These are phyloP conservation scores for Drosophila takahashii DNA, from an alignment of 1,140 invertebrate species.

Conservation along the genomic window DNA sequence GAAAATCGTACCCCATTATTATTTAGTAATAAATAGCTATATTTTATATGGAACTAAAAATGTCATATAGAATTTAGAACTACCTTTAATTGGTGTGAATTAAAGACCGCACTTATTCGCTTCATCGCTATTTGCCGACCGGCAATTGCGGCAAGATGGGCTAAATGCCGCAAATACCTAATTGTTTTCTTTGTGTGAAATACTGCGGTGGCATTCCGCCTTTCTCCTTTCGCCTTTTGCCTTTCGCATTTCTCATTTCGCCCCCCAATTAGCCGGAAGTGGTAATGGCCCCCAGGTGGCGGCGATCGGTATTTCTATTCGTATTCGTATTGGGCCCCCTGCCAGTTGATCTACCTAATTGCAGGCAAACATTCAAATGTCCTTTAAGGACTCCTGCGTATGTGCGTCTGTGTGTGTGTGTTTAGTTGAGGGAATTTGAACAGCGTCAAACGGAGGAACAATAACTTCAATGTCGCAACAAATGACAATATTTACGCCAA, in stretches of 20 bases:
- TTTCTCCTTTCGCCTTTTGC: background rate
- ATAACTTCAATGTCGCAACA: constrained; percentile 53
- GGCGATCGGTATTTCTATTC: constrained; percentile 25
- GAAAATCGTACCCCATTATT: too few relatives aligned
- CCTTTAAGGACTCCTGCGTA: constrained; percentile 30
- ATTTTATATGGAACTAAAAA: too few relatives aligned
- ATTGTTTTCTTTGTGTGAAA: constrained; percentile 30
- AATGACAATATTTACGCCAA: constrained; percentile 57
- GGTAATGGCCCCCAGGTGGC: constrained; percentile 36
- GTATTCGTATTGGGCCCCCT: background rate
- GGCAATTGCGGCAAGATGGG: constrained; percentile 18
- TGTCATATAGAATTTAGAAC: too few relatives aligned
- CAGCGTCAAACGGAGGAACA: constrained; percentile 32
- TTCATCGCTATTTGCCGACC: background rate
- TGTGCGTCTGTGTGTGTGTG: constrained; percentile 10
- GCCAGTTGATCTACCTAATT: constrained; percentile 38
- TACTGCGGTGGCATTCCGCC: constrained; percentile 15
- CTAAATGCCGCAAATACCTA: constrained; percentile 31
- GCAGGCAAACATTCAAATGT: constrained; percentile 46
- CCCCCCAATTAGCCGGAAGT: constrained; percentile 43
- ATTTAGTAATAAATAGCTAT: too few relatives aligned
- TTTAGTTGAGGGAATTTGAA: constrained; percentile 37
- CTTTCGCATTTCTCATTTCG: constrained; percentile 4
- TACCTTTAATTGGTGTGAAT: background rate
- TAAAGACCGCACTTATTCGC: background rate